Evolutionary conservation across 2,797 vertebrate genomes (phyloP), one percentile per base, ranked within the genome.

Genomic region (Xiphophorus birchmanni): DNA sequence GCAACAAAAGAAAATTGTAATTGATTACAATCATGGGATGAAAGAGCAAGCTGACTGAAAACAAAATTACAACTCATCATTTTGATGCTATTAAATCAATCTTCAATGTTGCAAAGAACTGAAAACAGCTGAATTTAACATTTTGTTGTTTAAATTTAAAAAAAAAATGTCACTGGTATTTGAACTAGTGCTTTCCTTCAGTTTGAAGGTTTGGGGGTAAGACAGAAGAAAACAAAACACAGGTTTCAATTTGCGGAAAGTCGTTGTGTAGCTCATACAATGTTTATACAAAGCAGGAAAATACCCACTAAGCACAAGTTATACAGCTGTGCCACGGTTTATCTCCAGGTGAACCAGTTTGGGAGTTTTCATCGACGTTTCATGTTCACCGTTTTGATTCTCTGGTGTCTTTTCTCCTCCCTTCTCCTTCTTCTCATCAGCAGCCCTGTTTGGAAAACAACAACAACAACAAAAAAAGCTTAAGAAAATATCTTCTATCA

Each of bases 291-390:
- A 80, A 83, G 77, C 37, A 69, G 8, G 3, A 3, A 42, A 44
- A 45, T 29, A 23, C 18, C n/a, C 13, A 5, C 44, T 9, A 48
- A 35, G 29, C 11, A n/a, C 29, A 18, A 12, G 77, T 97, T 93
- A 97, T 87, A 98, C 97, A 78, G 97, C 97, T 77, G 97, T 98
- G 84, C 97, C 96, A 21, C 96, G 95, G 91, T 96, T 96, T 71
- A 96, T 90, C 87, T 97, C 96, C 89, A 94, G 88, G 65, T 96
- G 95, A 78, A 88, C 88, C 92, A 93, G 90, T 90, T 94, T 96
- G 67, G 87, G 82, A 80, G 90, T 95, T 90, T 95, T 96, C 85
- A 93, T 93, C 15, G 76, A 3, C 0, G 94, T 84, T 81, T 97
- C 96, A 32, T 95, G 94, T 85, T 97, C 96, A 75, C 86, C 93